These are phyloP conservation scores for Opisthograptis luteolata DNA, from an alignment of 2,888 invertebrate species.

Conservation along the genomic window DNA sequence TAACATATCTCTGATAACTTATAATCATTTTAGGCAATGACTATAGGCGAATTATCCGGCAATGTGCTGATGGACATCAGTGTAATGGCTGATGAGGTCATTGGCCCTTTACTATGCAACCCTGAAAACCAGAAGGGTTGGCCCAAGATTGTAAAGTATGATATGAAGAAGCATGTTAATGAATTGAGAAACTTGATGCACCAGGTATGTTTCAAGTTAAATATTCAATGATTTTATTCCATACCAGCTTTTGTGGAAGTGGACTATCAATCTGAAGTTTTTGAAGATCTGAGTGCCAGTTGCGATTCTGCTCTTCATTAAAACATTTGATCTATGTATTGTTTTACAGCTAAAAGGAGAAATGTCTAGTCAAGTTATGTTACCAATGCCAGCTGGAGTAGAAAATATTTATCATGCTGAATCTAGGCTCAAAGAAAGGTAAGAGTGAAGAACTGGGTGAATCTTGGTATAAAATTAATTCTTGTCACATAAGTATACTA, in stretches of 20 bases:
- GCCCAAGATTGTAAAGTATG: slow-evolving; percentile 89
- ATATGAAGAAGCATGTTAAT: slow-evolving; percentile 88
- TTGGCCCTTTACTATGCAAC: slow-evolving; percentile 89
- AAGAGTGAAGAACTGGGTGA: too few relatives aligned
- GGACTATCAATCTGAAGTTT: too few relatives aligned
- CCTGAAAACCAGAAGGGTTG: slow-evolving; percentile 88
- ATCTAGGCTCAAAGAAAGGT: slow-evolving; percentile 73
- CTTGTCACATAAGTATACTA: too few relatives aligned
- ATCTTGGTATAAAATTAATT: too few relatives aligned
- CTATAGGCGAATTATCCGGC: slow-evolving; percentile 89
- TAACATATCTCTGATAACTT: too few relatives aligned
- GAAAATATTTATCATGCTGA: slow-evolving; percentile 87
- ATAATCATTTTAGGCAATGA: slow-evolving; percentile 68
- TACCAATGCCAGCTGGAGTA: slow-evolving; percentile 93
- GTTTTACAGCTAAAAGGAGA: slow-evolving; percentile 88
- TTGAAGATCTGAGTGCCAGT: too few relatives aligned
- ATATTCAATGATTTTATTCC: not conserved
- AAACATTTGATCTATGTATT: not conserved
- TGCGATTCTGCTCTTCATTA: too few relatives aligned
- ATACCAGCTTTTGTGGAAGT: too few relatives aligned
- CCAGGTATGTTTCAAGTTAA: slow-evolving; percentile 71
- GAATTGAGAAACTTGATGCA: slow-evolving; percentile 88
- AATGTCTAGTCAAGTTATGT: slow-evolving; percentile 92
- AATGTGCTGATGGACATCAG: slow-evolving; percentile 89
- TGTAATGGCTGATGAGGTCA: slow-evolving; percentile 88